Base-by-base conservation (phyloP, 2,113 vertebrate species). In the Pycnonotus jocosus region DNA sequence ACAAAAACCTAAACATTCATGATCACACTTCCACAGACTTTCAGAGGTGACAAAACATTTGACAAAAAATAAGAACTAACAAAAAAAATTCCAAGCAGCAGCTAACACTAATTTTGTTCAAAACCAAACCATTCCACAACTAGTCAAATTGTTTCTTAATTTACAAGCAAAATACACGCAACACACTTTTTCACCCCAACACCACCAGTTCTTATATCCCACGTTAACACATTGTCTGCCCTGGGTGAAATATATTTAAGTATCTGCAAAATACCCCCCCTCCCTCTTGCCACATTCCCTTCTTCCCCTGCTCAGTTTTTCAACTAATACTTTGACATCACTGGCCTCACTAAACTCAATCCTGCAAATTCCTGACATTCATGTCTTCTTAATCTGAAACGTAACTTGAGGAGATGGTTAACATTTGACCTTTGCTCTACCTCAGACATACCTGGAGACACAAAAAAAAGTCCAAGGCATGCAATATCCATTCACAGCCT, bases 341-440 rank as follows among this genome's bases (percentile, higher is more conserved):
- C 79, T 90, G 82, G 91, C 91, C 94, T 94, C 94, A 92, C 88
- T 95, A 89, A 96, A 95, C 92, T 70, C 70, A 94, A 88, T 90
- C 57, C 93, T 95, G 93, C 92, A 95, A 95, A 97, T 96, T 97
- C 96, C 94, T 96, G 68, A 92, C 91, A 96, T 96, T 97, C 94
- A 95, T 82, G 89, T 93, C 95, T 30, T 92, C 84, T 80, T 97
- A 97, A 97, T 97, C 95, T 96, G 93, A 88, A 96, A 88, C 1
- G 88, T 91, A 97, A 97, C 87, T 95, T 92, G 95, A 97, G 96
- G 78, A 97, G 88, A 76, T 95, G 90, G 95, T 94, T 95, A 95
- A 94, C 95, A 95, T 92, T 95, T 96, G 96, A 97, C 97, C 95
- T 96, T 87, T 97, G 94, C 83, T 95, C 96, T 96, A 95, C 93